Base-by-base conservation (phyloP, 1,140 invertebrate species). In the Stratiolaelaps scimitus region DNA sequence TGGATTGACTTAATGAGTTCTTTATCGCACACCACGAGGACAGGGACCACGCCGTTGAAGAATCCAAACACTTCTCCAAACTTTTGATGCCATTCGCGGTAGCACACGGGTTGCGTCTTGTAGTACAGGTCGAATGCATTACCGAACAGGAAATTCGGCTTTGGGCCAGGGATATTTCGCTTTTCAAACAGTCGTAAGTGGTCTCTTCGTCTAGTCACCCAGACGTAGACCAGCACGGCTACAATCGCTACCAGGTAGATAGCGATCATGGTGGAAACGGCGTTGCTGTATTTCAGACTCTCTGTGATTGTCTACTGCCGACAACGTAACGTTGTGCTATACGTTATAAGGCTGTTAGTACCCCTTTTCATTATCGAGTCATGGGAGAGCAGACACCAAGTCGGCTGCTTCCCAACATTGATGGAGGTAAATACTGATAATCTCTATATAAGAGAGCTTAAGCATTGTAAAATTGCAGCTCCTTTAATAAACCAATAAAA, bases 61-160 rank as follows among this genome's bases (percentile, higher is more conserved):
- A 71, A 76, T 5, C 76, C 77, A 45, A 74, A 72, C 7, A 75
- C 68, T 47, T 71, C 68, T 1, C 77, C 77, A 69, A 72, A 75
- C 29, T 72, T 67, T 44, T 70, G 46, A 1, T 72, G 65, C 75
- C 75, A 78, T 65, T 74, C 60, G 6, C 34, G 26, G 23, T 29
- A 60, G 2, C 29, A 29, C 4, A 17, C 34, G 2, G 1, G 26
- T 43, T 17, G 66, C 71, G 74, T 73, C 69, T 73, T 74, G 64
- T 66, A 46, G 48, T 72, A 48, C 15, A 74, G 68, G 6, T 70
- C 66, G 15, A 67, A 47, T 23, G 71, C 68, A 66, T 74, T 76
- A 48, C 75, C 75, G 44, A 69, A 72, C 26, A 76, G 45, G 10
- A 75, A 56, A 64, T 73, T 70, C 7, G 75, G 74, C 10, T 64